Conservation (phyloP, 2,113 vertebrate species). For the Cisticola juncidis region DNA sequence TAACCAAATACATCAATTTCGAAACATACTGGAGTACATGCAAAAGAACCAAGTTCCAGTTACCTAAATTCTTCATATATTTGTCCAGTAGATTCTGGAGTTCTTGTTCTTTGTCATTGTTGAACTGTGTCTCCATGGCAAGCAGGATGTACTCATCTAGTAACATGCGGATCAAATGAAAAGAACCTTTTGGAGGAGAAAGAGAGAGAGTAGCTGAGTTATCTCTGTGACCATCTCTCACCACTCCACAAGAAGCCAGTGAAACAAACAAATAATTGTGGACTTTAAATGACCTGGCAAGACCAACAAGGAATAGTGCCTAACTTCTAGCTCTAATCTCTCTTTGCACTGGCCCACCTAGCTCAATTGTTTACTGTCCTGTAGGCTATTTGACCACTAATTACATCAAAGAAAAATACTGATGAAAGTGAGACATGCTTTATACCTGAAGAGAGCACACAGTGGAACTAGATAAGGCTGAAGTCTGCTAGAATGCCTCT, state of each 20-base stretch:
- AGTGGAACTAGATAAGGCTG: constrained; percentile 79
- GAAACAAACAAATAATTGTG: constrained; percentile 82
- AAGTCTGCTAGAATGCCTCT: constrained; percentile 69
- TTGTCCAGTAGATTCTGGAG: constrained; percentile 95
- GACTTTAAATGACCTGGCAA: constrained; percentile 81
- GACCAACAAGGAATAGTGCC: constrained; percentile 76
- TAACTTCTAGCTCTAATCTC: constrained; percentile 76
- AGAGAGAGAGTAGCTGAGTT: constrained; percentile 58
- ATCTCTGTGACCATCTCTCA: constrained; percentile 81
- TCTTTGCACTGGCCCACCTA: constrained; percentile 75
- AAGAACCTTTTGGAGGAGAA: constrained; percentile 83
- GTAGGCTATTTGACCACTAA: constrained; percentile 77
- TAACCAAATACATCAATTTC: background rate
- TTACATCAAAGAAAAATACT: constrained; percentile 82
- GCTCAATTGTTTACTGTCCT: constrained; percentile 77
- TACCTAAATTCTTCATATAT: constrained; percentile 98
- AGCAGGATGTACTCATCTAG: constrained; percentile 97
- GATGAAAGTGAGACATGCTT: constrained; percentile 82
- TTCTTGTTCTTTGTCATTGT: constrained; percentile 98
- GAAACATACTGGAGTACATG: background rate
- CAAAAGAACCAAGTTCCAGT: background rate
- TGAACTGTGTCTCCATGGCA: constrained; percentile 97
- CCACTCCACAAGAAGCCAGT: constrained; percentile 72
- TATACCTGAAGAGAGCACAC: constrained; percentile 81
- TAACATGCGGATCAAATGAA: constrained; percentile 97